phyloP scores from a whole-genome alignment of 2,888 invertebrate species.

The Eretmocerus hayati region DNA sequence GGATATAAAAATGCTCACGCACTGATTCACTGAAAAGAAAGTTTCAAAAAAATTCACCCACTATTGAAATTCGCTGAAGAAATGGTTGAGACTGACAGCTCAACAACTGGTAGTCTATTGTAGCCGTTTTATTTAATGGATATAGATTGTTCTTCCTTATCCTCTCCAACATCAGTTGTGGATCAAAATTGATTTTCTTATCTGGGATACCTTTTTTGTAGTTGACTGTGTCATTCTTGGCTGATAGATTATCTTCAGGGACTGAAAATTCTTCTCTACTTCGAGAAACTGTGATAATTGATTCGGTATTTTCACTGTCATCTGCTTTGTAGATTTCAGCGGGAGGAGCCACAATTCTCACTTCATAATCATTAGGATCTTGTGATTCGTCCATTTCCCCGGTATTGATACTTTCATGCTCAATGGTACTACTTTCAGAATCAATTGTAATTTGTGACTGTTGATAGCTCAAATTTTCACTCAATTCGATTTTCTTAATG shows the following conservation, averaged over 20 bases:
- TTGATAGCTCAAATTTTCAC: conserved; percentile 31
- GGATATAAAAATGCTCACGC: background rate
- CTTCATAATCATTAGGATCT: conserved; percentile 20
- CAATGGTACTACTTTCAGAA: conserved; percentile 12
- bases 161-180: conserved; percentile 63
- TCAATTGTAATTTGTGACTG: conserved; percentile 25
- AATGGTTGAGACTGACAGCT: conserved; percentile 77
- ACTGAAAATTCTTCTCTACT: conserved; percentile 29
- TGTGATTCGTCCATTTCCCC: conserved; percentile 14
- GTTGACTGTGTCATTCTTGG: conserved; percentile 26
- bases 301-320: conserved; percentile 42
- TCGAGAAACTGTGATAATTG: conserved; percentile 35
- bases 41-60: conserved; percentile 65
- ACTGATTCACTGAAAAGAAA: too few species aligned
- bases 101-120: conserved; percentile 60
- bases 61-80: conserved; percentile 67
- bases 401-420: conserved; percentile 3
- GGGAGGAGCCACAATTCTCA: conserved; percentile 31
- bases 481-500: conserved; percentile 42
- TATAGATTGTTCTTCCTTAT: conserved; percentile 58
- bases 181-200: conserved; percentile 58
- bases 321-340: conserved; percentile 37
- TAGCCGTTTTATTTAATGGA: conserved; percentile 57
- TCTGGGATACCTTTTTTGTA: conserved; percentile 38
- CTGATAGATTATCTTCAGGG: conserved; percentile 26